Evolutionary conservation across 2,113 vertebrate genomes (phyloP).

Genomic region (Apaloderma vittatum): DNA sequence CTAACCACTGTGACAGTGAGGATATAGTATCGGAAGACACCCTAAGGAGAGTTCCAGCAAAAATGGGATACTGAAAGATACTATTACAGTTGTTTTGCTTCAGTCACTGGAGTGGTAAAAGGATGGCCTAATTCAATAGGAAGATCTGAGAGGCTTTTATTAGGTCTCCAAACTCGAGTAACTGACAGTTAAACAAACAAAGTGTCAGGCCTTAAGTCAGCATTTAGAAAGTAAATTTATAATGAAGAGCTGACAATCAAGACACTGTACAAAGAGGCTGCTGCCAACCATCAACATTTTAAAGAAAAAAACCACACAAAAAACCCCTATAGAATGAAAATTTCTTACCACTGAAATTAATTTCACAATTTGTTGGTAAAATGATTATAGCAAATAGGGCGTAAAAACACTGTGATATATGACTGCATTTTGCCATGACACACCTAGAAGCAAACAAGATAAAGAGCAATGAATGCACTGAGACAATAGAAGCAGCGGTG

Average conservation of each 20-base stretch:
- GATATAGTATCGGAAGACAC: neutral
- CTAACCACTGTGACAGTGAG: neutral
- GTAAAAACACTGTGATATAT: neutral
- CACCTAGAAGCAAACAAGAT: neutral
- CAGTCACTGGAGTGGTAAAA: constrained; percentile 17
- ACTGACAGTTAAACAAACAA: constrained; percentile 71
- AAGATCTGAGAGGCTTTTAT: constrained; percentile 70
- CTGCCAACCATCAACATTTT: neutral
- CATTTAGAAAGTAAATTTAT: constrained; percentile 68
- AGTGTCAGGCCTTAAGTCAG: constrained; percentile 62
- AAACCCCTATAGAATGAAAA: neutral
- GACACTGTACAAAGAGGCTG: neutral
- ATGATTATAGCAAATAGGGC: neutral
- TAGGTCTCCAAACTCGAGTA: constrained; percentile 49
- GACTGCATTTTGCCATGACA: neutral
- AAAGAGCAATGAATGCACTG: neutral
- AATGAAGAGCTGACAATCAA: constrained; percentile 69
- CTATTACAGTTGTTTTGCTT: neutral
- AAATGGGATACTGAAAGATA: neutral
- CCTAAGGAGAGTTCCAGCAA: neutral
- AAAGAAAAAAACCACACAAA: neutral
- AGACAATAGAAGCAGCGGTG: neutral
- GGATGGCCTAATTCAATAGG: constrained; percentile 63
- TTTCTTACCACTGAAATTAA: constrained; percentile 28
- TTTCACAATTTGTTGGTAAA: neutral